phyloP scores from a whole-genome alignment of 2,113 vertebrate species.

The Tenrec ecaudatus region DNA sequence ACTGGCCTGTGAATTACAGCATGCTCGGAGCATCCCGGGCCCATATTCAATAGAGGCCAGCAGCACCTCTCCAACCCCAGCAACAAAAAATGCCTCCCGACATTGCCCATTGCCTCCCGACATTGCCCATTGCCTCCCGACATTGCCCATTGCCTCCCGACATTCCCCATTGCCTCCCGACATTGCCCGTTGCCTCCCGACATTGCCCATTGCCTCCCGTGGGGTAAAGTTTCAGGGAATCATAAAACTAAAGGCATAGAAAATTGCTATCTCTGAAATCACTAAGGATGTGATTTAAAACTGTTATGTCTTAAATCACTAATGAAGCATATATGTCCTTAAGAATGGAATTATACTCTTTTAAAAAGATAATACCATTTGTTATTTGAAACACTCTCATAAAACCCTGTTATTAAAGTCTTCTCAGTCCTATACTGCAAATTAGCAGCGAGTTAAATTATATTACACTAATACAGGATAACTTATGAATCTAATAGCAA shows the following conservation, averaged over 20 bases:
- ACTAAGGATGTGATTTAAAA: background rate
- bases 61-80: background rate
- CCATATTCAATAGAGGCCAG: background rate
- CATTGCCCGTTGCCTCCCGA: background rate
- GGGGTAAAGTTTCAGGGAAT: background rate
- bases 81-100: background rate
- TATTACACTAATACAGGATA: background rate
- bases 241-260: background rate
- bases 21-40: too few species aligned
- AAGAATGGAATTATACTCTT: background rate
- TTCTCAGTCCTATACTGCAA: background rate
- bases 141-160: background rate
- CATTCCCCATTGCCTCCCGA: background rate
- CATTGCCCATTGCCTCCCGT: background rate
- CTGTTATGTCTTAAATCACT: constrained; percentile 13
- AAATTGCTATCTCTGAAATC: constrained; percentile 5
- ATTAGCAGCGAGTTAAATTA: background rate
- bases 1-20: too few species aligned
- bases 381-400: background rate
- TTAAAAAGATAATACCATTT: background rate
- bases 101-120: background rate
- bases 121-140: background rate
- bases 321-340: background rate
- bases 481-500: background rate
- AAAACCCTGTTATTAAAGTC: background rate